A percentile compares a stretch with the other conserved stretches of the same genome.
Conservation (phyloP, 2,797 vertebrate genomes). For the Siniperca undulata region DNA sequence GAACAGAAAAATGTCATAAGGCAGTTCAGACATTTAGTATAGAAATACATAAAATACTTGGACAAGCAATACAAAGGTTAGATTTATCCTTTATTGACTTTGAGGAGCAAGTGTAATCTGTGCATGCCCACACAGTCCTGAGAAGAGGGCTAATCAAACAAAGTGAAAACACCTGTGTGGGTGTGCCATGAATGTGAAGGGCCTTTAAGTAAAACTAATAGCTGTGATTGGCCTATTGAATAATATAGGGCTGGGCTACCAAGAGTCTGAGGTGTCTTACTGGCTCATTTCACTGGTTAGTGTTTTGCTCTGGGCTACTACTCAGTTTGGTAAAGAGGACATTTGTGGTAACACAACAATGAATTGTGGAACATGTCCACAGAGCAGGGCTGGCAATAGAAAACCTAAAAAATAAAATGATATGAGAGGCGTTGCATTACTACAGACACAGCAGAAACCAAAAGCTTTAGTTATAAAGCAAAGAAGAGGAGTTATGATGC, state of each 20-base stretch:
- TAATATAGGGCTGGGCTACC: not conserved
- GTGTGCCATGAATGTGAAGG: not conserved
- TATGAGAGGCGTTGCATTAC: too few species aligned
- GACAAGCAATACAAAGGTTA: not conserved
- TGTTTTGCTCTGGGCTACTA: not conserved
- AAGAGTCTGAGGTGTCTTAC: not conserved
- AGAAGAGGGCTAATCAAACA: not conserved
- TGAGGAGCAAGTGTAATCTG: not conserved
- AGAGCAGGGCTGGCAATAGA: conserved; percentile 2
- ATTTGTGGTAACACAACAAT: not conserved
- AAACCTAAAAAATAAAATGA: not conserved
- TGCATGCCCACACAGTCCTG: not conserved
- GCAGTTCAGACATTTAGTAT: not conserved
- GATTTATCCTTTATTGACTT: not conserved
- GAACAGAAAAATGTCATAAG: not conserved
- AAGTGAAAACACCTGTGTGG: conserved; percentile 21
- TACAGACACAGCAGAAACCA: not conserved
- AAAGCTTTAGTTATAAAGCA: not conserved
- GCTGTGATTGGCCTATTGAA: not conserved
- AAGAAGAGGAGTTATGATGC: conserved; percentile 9
- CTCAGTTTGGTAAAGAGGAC: not conserved
- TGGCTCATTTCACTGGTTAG: not conserved
- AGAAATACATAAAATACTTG: not conserved
- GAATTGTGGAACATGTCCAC: not conserved
- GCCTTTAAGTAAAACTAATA: not conserved